Evolutionary conservation across 2,113 vertebrate species (phyloP).

Genomic region (Pipa parva): DNA sequence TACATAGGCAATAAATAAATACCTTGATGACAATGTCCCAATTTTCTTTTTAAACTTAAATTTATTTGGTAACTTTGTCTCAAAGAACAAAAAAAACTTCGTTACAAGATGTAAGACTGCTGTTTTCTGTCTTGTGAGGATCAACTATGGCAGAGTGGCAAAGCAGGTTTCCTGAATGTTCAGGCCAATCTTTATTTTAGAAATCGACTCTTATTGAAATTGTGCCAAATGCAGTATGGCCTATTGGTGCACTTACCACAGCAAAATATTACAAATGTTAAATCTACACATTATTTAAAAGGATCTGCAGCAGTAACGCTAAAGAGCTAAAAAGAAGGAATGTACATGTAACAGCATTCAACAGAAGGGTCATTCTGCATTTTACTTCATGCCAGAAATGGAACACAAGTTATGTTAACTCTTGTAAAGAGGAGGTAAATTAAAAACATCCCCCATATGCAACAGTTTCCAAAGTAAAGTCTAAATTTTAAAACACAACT

Average conservation of each 20-base stretch:
- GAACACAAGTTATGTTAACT: background rate
- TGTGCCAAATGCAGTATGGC: too few species aligned
- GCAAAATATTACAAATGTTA: background rate
- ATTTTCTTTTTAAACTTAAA: too few species aligned
- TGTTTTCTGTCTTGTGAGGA: too few species aligned
- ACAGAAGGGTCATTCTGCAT: background rate
- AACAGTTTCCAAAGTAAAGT: too few species aligned
- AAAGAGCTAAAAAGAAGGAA: background rate
- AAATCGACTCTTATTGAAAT: background rate
- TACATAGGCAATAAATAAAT: too few species aligned
- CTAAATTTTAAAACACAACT: too few species aligned
- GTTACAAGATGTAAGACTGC: too few species aligned
- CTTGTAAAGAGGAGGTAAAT: background rate
- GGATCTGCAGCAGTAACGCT: background rate
- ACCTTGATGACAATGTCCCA: too few species aligned
- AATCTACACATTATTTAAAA: background rate
- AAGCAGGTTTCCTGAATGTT: background rate
- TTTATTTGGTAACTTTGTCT: too few species aligned
- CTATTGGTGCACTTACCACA: too few species aligned
- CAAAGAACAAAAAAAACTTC: too few species aligned
- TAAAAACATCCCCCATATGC: background rate
- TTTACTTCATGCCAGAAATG: background rate
- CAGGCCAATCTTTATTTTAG: background rate
- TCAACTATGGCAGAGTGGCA: too few species aligned
- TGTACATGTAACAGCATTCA: constrained; percentile 9